Evolutionary conservation across 2,888 invertebrate genomes (phyloP).

Genomic region (Drosophila colorata): DNA sequence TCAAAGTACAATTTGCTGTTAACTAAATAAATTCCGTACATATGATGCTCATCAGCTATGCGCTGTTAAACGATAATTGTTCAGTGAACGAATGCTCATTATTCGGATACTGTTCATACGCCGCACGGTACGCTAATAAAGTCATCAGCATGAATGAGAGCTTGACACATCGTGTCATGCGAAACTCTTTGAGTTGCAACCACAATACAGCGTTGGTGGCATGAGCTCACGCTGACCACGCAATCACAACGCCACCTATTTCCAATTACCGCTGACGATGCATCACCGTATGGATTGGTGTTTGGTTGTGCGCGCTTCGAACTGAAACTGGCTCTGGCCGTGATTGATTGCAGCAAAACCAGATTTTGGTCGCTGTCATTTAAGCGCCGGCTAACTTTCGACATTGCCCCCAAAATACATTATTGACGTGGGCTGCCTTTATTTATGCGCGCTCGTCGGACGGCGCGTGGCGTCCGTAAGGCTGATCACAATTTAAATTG

Average conservation of each 20-base stretch:
- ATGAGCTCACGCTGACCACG: conserved; percentile 47
- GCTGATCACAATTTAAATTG: conserved; percentile 65
- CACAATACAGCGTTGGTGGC: conserved; percentile 44
- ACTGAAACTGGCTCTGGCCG: conserved; percentile 42
- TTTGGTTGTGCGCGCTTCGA: conserved; percentile 5
- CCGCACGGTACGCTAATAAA: conserved; percentile 63
- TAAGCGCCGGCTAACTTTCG: conserved; percentile 70
- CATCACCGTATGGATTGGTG: conserved; percentile 15
- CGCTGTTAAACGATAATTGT: conserved; percentile 3
- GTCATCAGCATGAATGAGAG: conserved; percentile 53
- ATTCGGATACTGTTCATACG: conserved; percentile 55
- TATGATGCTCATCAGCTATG: conserved; percentile 4
- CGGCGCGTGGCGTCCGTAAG: conserved; percentile 33
- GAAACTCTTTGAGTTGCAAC: conserved; percentile 59
- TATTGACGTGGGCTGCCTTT: conserved; percentile 34
- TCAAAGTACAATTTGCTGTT: background rate
- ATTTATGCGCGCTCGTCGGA: conserved; percentile 1
- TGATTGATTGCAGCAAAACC: conserved; percentile 80
- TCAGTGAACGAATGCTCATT: conserved; percentile 48
- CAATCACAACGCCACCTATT: conserved; percentile 77
- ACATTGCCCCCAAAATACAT: conserved; percentile 41
- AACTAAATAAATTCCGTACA: background rate
- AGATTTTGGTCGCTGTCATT: conserved; percentile 79
- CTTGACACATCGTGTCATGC: conserved; percentile 36
- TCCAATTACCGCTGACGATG: conserved; percentile 75